Base-by-base conservation (phyloP, 2,113 vertebrate genomes). In the Raphicerus campestris region DNA sequence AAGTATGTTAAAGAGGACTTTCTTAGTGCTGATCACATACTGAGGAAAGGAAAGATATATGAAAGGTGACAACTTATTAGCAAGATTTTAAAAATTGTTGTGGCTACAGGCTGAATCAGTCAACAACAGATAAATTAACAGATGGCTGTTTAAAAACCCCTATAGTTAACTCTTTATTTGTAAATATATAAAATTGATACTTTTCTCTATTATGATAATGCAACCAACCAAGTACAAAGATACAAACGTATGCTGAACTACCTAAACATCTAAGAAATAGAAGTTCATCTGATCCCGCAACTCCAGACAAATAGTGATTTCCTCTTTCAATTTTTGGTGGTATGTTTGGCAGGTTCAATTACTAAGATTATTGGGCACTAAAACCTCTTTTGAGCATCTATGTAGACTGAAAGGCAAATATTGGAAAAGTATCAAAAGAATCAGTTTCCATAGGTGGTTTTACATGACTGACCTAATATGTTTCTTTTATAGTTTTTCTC, bases 81-180 rank as follows among this genome's bases (percentile, higher is more conserved):
- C 45, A 84, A 10, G 24, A 90, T 56, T 90, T 58, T 85, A 93
- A 83, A 90, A 90, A 83, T n/a, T 91, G 60, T 85, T 97, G 78
- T 96, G 56, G n/a, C 61, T 95, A 89, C 13, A 83, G 63, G 85
- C 30, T 60, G 45, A 93, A 32, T 95, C 70, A 87, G n/a, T 20
- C 47, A 95, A 86, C 6, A 96, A 47, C n/a, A 86, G 87, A 86
- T 42, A 84, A 94, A 88, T 30, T 75, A 35, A 77, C 20, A 90
- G 42, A 39, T n/a, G 14, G 56, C 10, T 45, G 87, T 77, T 42
- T 6, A 95, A 83, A 96, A 87, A 58, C 30, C 10, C 24, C 75
- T 85, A 61, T 0, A 70, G 42, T 81, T 83, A 87, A 56, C 19
- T 10, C 17, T 84, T 47, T 47, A 51, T 53, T 88, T 78, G 42